Evolutionary conservation across 92 coral and sea anemone species (phyloP), one percentile per base, ranked within the genome.

Genomic region (Parazoanthus atlanticus): DNA sequence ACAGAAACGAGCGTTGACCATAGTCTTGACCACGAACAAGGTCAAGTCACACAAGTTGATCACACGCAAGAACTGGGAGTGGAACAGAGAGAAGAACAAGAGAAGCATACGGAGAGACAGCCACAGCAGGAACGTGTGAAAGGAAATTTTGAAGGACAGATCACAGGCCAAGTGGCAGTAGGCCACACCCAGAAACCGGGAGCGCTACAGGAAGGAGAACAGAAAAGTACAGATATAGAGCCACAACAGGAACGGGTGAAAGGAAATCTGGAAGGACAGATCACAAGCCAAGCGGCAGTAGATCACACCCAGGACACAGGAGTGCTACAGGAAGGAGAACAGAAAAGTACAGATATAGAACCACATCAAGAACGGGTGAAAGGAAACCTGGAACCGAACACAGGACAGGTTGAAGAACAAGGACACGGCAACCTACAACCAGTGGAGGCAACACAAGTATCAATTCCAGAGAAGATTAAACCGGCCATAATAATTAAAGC

Each of bases 1-100:
- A 11, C 43, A 41, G 7, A 75, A 2, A 41, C 31, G 29, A 75
- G 31, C 46, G 79, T 83, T 69, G 76, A 26, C 26, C 19, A 1
- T 65, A 82, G 12, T 40, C 58, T 83, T 69, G 76, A 9, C 38
- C 49, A 32, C 28, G 49, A 41, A 23, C 79, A 75, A 75, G 79
- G n/a, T 21, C 79, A 36, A 5, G 6, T 19, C 52, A 23, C 30
- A 25, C 79, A 34, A 21, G 26, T 75, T 25, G 13, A 41, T 5
- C 43, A 36, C 47, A 21, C 3, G 12, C 79, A 74, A 13, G 26
- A 41, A 8, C 26, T 17, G 5, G 77, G 34, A 73, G 28, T 13
- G 26, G 11, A 36, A 36, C 49, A 74, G 4, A 23, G 46, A 34
- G 26, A 36, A 75, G 79, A 10, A 34, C 79, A 75, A 61, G 26